Conservation (phyloP, 2,113 vertebrate genomes). For the Dasyurus viverrinus region DNA sequence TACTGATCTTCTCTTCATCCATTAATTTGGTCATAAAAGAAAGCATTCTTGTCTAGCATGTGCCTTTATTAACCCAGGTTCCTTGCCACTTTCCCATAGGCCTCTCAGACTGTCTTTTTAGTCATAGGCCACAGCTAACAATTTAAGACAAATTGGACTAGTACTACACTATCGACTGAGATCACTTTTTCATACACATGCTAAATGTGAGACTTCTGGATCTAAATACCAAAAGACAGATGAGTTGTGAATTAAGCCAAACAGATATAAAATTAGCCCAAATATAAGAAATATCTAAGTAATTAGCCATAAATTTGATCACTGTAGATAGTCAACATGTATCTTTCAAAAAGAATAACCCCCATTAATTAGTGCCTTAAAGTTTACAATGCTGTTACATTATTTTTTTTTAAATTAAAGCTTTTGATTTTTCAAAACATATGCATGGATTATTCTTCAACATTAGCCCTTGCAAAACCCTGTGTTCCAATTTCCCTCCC, state of each 20-base stretch:
- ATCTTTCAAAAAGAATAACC: neutral
- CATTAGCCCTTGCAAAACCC: no score
- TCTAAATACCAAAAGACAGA: neutral
- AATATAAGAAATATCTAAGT: neutral
- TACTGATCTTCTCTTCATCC: constrained; percentile 50
- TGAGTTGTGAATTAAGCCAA: neutral
- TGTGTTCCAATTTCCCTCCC: no score
- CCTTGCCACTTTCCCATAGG: neutral
- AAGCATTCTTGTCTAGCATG: constrained; percentile 28
- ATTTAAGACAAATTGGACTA: neutral
- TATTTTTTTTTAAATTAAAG: no score
- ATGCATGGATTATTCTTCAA: no score
- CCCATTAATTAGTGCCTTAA: neutral
- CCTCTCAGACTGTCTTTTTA: neutral
- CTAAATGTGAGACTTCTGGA: neutral
- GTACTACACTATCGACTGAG: neutral
- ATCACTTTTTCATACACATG: neutral
- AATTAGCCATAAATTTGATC: neutral
- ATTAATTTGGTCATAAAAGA: constrained; percentile 45
- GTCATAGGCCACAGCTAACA: neutral
- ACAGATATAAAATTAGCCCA: neutral
- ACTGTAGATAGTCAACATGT: neutral
- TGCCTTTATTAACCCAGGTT: constrained; percentile 26
- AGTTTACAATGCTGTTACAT: neutral
- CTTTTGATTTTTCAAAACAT: no score